Percentiles rank a stretch among this genome's conserved stretches.
Evolutionary conservation across 2,888 invertebrate species (phyloP).

Genomic region (Cantharis rufa): DNA sequence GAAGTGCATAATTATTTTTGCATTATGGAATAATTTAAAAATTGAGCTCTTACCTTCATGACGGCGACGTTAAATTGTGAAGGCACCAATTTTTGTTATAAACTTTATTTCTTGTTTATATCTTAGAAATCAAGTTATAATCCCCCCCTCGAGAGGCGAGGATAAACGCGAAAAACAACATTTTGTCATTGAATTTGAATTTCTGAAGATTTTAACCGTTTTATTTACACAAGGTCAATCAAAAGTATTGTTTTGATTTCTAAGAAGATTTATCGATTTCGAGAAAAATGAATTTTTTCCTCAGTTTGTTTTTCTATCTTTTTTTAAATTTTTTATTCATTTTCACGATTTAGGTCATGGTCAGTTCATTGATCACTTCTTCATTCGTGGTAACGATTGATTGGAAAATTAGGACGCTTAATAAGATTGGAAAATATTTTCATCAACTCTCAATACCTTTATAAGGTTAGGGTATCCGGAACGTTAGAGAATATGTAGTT

Average conservation of each 20-base stretch:
- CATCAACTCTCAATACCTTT: too few species aligned
- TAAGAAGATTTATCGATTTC: background rate
- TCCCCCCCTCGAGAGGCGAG: slow-evolving; percentile 2
- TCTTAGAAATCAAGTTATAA: slow-evolving; percentile 13
- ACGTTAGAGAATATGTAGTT: too few species aligned
- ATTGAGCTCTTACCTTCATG: background rate
- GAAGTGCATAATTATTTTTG: background rate
- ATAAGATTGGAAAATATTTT: too few species aligned
- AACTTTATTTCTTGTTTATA: background rate
- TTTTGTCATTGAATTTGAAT: background rate
- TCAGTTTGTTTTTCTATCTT: too few species aligned
- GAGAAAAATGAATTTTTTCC: background rate
- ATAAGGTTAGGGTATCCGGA: too few species aligned
- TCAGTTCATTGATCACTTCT: background rate
- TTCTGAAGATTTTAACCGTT: slow-evolving; percentile 46
- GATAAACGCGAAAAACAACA: background rate
- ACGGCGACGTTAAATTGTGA: background rate
- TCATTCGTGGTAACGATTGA: too few species aligned
- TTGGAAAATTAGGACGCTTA: too few species aligned
- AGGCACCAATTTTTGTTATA: background rate
- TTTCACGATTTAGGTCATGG: background rate
- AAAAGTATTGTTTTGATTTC: background rate
- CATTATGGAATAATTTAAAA: background rate
- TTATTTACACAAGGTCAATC: background rate
- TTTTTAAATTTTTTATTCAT: background rate